Percentiles rank a stretch among this genome's conserved stretches.
phyloP scores from a whole-genome alignment of 2,113 vertebrate species.

The Carlito syrichta region DNA sequence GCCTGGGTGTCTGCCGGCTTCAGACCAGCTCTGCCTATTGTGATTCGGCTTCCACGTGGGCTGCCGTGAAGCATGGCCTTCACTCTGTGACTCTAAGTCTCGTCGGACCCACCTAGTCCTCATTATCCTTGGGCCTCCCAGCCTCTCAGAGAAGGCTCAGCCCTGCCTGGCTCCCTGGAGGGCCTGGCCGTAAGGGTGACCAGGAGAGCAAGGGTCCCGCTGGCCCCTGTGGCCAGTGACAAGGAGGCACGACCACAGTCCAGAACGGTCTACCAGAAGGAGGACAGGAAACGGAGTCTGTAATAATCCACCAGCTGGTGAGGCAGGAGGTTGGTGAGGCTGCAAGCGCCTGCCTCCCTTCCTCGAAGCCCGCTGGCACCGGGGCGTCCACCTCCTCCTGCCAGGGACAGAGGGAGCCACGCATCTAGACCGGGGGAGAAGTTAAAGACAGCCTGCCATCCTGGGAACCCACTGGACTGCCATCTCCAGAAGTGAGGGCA shows the following conservation, averaged over 20 bases:
- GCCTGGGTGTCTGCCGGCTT: neutral
- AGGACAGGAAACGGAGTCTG: slow-evolving; percentile 81
- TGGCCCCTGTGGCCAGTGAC: slow-evolving; percentile 57
- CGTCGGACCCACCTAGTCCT: neutral
- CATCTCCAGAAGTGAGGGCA: slow-evolving; percentile 74
- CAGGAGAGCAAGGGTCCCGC: neutral
- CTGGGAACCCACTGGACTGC: slow-evolving; percentile 74
- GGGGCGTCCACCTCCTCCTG: slow-evolving; percentile 71
- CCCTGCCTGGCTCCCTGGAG: neutral
- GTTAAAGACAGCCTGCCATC: slow-evolving; percentile 80
- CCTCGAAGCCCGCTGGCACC: slow-evolving; percentile 80
- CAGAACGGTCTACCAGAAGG: slow-evolving; percentile 81
- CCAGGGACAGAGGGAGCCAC: slow-evolving; percentile 70
- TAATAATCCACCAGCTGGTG: slow-evolving; percentile 80
- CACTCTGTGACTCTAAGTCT: neutral
- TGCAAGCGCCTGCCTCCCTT: slow-evolving; percentile 72
- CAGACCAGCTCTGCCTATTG: accelerated
- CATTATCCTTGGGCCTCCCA: neutral
- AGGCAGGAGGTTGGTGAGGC: slow-evolving; percentile 79
- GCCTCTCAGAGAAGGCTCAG: neutral
- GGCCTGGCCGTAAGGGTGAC: neutral
- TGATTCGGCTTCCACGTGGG: too few relatives aligned
- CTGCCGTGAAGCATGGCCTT: too few relatives aligned
- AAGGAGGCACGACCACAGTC: slow-evolving; percentile 67
- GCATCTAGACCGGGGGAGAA: slow-evolving; percentile 82